Conservation (phyloP, 2,797 vertebrate genomes). For the Trematomus bernacchii region DNA sequence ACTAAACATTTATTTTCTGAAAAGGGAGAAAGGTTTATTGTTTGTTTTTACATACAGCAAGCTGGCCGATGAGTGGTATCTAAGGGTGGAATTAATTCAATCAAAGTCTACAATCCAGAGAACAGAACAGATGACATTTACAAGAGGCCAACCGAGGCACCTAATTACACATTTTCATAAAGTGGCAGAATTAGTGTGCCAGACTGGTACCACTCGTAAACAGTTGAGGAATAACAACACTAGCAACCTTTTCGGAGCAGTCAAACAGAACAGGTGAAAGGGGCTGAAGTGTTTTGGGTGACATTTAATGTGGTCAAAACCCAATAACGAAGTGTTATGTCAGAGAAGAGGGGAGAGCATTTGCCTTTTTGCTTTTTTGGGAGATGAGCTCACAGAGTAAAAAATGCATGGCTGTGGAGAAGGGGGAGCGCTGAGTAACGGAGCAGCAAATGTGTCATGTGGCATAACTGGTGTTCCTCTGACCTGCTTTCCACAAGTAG, state of each 20-base stretch:
- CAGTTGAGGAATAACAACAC: constrained; percentile 53
- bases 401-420: constrained; percentile 70
- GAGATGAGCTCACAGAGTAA: constrained; percentile 69
- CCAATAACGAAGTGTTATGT: constrained; percentile 44
- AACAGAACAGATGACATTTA: constrained; percentile 72
- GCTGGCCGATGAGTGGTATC: constrained; percentile 50
- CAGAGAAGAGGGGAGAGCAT: constrained; percentile 43
- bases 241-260: constrained; percentile 63
- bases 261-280: constrained; percentile 36
- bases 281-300: constrained; percentile 39
- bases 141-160: constrained; percentile 65
- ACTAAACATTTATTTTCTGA: too few species aligned
- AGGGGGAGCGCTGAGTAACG: constrained; percentile 45
- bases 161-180: constrained; percentile 75
- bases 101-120: constrained; percentile 66
- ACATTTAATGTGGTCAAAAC: constrained; percentile 57
- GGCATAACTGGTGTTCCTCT: constrained; percentile 48
- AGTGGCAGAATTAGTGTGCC: constrained; percentile 60
- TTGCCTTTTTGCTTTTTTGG: constrained; percentile 44
- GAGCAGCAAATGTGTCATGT: constrained; percentile 55
- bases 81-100: constrained; percentile 71
- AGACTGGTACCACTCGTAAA: constrained; percentile 44
- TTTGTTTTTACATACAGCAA: constrained; percentile 26
- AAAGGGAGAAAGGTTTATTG: too few species aligned
- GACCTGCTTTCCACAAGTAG: constrained; percentile 50